Conservation (phyloP, 2,113 vertebrate species). For the Tychaedon coryphoeus region DNA sequence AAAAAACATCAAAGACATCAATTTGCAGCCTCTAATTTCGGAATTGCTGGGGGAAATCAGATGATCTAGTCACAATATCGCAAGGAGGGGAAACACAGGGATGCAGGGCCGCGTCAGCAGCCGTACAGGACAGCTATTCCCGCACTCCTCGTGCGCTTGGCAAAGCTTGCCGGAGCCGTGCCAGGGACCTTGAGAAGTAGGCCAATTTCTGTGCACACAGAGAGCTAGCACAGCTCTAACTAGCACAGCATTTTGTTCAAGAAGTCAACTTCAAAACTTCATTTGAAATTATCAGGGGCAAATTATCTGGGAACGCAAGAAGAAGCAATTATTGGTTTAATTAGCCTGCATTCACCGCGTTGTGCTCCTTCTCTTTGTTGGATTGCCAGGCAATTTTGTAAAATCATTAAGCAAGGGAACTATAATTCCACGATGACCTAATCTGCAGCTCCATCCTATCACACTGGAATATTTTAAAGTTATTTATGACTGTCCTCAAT, state of each 20-base stretch:
- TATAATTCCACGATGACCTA: slow-evolving; percentile 79
- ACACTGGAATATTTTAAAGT: slow-evolving; percentile 77
- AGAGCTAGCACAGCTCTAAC: slow-evolving; percentile 56
- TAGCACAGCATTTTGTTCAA: slow-evolving; percentile 69
- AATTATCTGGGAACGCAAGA: slow-evolving; percentile 80
- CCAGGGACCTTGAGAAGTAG: slow-evolving; percentile 64
- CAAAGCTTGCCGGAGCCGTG: neutral
- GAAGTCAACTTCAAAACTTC: slow-evolving; percentile 72
- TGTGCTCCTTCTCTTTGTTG: slow-evolving; percentile 76
- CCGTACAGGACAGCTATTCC: neutral
- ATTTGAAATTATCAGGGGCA: slow-evolving; percentile 82
- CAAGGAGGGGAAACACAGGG: neutral
- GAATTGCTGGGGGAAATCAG: slow-evolving; percentile 6
- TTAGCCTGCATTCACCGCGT: slow-evolving; percentile 77
- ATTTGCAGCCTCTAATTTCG: slow-evolving; percentile 25
- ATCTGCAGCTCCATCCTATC: slow-evolving; percentile 74
- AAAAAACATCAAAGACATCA: neutral
- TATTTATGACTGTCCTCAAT: slow-evolving; percentile 79
- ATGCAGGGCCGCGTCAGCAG: neutral
- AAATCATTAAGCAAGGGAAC: slow-evolving; percentile 80
- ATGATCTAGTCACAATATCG: neutral
- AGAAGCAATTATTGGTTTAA: slow-evolving; percentile 85
- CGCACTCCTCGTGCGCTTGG: neutral
- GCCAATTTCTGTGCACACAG: slow-evolving; percentile 40
- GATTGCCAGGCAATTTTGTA: slow-evolving; percentile 81